Conservation (phyloP, 2,797 vertebrate species). For the Acanthiza pusilla region DNA sequence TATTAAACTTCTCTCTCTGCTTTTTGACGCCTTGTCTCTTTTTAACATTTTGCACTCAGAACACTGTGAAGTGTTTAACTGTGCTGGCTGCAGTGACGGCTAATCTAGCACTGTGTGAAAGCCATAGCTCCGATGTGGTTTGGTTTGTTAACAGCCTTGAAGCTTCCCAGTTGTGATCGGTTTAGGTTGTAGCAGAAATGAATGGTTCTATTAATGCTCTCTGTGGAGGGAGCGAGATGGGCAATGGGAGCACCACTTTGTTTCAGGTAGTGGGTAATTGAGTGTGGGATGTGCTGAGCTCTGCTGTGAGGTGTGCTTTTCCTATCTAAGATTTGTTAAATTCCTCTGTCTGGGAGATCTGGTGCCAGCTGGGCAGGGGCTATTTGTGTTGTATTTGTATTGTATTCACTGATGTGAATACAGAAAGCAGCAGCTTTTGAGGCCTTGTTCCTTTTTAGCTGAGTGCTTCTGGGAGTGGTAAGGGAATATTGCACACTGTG, state of each 20-base stretch:
- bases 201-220: background rate
- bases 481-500: background rate
- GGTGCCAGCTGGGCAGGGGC: background rate
- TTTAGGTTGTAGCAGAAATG: background rate
- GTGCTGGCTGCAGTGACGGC: background rate
- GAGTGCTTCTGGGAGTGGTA: background rate
- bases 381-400: background rate
- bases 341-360: background rate
- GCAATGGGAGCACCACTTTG: background rate
- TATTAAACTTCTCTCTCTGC: background rate
- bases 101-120: background rate
- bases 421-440: background rate
- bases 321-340: background rate
- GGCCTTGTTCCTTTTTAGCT: background rate
- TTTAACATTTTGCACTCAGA: background rate
- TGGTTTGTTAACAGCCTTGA: background rate
- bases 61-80: background rate
- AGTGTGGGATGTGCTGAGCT: background rate
- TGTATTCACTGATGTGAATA: background rate
- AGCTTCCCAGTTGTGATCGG: background rate
- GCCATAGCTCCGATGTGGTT: background rate
- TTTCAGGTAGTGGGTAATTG: background rate
- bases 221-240: background rate
- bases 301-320: background rate
- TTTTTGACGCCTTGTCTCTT: rapidly evolving